Conservation (phyloP, 2,888 invertebrate species). For the Polymixis flavicincta region DNA sequence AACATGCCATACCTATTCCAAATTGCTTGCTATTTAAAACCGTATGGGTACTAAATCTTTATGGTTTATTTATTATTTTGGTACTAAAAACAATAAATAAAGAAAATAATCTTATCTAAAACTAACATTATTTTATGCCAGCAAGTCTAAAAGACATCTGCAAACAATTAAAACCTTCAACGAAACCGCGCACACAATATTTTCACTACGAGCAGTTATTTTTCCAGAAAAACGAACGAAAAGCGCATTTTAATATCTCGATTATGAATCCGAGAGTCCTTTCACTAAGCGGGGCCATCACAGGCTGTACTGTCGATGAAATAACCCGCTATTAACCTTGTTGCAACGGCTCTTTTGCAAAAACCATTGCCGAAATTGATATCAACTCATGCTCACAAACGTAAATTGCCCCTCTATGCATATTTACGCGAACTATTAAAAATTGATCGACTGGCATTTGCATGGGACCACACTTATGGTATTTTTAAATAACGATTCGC, state of each 20-base stretch:
- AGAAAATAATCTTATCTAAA: not conserved
- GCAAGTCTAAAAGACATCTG: slow-evolving; percentile 32
- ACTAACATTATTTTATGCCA: slow-evolving; percentile 19
- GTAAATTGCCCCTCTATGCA: slow-evolving; percentile 79
- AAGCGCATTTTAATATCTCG: slow-evolving; percentile 63
- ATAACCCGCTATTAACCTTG: slow-evolving; percentile 74
- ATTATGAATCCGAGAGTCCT: slow-evolving; percentile 64
- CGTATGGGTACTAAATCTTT: not conserved
- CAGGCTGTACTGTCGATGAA: slow-evolving; percentile 60
- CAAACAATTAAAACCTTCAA: slow-evolving; percentile 24
- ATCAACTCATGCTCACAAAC: slow-evolving; percentile 78
- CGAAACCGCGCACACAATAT: slow-evolving; percentile 33
- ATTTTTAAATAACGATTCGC: slow-evolving; percentile 64
- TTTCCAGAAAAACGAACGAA: slow-evolving; percentile 53
- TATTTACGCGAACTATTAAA: slow-evolving; percentile 81
- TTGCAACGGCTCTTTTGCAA: slow-evolving; percentile 77
- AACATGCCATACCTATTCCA: no score
- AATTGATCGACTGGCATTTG: slow-evolving; percentile 76
- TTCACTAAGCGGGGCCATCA: slow-evolving; percentile 62
- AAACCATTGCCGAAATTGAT: slow-evolving; percentile 79
- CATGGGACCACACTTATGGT: slow-evolving; percentile 73
- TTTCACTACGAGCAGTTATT: slow-evolving; percentile 44
- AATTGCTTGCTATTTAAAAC: not conserved
- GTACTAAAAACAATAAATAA: not conserved
- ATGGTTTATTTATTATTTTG: not conserved